Evolutionary conservation across 2,797 vertebrate genomes (phyloP).

Genomic region (Sciurus carolinensis): DNA sequence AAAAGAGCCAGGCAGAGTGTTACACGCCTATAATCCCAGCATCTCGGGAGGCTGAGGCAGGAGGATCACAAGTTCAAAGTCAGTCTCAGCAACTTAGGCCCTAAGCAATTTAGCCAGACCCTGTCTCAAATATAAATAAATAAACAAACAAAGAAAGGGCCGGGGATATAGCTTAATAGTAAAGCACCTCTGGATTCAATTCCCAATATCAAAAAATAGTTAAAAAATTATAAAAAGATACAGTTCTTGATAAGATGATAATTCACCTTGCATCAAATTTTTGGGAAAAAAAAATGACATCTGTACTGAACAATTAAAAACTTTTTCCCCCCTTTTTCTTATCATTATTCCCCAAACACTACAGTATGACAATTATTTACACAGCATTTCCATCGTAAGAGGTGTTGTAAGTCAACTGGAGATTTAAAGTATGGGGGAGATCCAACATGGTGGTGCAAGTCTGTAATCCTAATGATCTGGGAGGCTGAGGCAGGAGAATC

Average conservation of each 20-base stretch:
- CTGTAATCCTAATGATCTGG: too few relatives aligned
- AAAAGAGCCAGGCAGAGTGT: background rate
- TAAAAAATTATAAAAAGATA: background rate
- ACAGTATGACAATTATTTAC: background rate
- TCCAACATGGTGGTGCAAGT: rapidly evolving
- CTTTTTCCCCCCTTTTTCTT: background rate
- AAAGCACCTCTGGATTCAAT: too few relatives aligned
- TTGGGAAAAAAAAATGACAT: background rate
- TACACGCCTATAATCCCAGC: too few relatives aligned
- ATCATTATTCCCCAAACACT: background rate
- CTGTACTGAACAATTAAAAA: background rate
- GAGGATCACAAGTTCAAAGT: too few relatives aligned
- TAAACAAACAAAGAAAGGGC: too few relatives aligned
- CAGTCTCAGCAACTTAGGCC: too few relatives aligned
- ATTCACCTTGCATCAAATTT: background rate
- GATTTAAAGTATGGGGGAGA: background rate
- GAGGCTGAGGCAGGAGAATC: background rate
- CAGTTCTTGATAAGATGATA: background rate
- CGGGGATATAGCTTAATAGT: too few relatives aligned
- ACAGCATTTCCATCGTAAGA: background rate
- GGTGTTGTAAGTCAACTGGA: background rate
- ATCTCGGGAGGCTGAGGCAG: too few relatives aligned
- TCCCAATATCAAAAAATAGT: background rate
- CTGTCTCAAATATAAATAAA: too few relatives aligned
- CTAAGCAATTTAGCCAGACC: too few relatives aligned